phyloP scores from a whole-genome alignment of 2,888 invertebrate species.

The Acanthoscelides obtectus region DNA sequence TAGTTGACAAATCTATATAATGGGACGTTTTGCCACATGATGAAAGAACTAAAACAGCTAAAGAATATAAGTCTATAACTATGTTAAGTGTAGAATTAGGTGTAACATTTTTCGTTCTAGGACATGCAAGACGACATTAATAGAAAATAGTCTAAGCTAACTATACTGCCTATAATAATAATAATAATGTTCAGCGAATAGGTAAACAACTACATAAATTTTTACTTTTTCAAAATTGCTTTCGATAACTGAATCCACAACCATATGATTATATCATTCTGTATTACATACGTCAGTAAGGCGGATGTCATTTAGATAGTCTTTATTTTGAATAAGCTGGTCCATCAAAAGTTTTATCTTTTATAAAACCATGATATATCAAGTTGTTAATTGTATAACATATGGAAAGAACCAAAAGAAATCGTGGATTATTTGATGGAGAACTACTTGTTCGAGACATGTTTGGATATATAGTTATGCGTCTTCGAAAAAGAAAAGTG shows the following conservation, averaged over 20 bases:
- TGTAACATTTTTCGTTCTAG: constrained; percentile 40
- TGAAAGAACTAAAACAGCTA: constrained; percentile 22
- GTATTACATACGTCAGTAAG: not conserved
- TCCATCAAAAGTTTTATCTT: not conserved
- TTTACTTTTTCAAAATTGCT: not conserved
- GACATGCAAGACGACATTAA: constrained; percentile 44
- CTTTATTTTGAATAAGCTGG: not conserved
- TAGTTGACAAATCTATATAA: not conserved
- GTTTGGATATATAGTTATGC: too few relatives aligned
- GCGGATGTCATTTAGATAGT: not conserved
- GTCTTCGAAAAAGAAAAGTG: too few relatives aligned
- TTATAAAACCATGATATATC: not conserved
- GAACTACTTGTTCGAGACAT: too few relatives aligned
- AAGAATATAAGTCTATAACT: constrained; percentile 43
- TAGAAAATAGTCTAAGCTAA: constrained; percentile 40
- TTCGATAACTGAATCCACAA: not conserved
- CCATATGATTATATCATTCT: not conserved
- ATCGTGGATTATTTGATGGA: too few relatives aligned
- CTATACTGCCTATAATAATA: constrained; percentile 44
- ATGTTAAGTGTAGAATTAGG: constrained; percentile 43
- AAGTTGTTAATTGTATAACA: too few relatives aligned
- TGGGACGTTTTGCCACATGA: not conserved
- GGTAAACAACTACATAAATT: not conserved
- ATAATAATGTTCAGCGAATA: constrained; percentile 33
- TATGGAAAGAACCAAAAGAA: too few relatives aligned